Percentiles rank a stretch among this genome's conserved stretches.
phyloP scores from a whole-genome alignment of 2,113 vertebrate genomes.

The Murina feae region DNA sequence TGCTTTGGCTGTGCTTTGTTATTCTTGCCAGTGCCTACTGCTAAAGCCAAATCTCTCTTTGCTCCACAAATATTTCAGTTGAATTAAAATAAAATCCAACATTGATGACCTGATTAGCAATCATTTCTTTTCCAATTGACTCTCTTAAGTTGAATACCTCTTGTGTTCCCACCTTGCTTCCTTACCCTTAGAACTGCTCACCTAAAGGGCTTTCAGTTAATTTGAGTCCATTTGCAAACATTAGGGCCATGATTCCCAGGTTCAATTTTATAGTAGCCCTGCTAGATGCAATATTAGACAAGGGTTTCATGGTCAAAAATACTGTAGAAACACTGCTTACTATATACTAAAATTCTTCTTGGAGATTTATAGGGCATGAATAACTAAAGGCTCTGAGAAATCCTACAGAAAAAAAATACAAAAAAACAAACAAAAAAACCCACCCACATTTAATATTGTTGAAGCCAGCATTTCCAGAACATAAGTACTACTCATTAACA shows the following conservation, averaged over 20 bases:
- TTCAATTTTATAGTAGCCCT: not conserved
- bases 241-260: not conserved
- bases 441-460: not conserved
- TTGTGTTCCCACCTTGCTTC: not conserved
- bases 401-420: not conserved
- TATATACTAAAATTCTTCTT: not conserved
- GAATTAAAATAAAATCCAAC: constrained; percentile 8
- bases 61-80: not conserved
- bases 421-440: no score
- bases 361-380: not conserved
- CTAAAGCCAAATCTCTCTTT: not conserved
- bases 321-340: not conserved
- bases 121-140: not conserved
- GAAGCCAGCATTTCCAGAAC: not conserved
- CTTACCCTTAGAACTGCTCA: not conserved
- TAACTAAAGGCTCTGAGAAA: not conserved
- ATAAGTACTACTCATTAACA: not conserved
- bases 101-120: not conserved
- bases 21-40: not conserved
- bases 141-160: not conserved
- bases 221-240: not conserved
- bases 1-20: not conserved
- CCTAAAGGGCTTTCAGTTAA: not conserved
- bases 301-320: constrained; percentile 23
- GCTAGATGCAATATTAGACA: not conserved